Base-by-base conservation (phyloP, 2,888 invertebrate genomes). In the Portevinia maculata region DNA sequence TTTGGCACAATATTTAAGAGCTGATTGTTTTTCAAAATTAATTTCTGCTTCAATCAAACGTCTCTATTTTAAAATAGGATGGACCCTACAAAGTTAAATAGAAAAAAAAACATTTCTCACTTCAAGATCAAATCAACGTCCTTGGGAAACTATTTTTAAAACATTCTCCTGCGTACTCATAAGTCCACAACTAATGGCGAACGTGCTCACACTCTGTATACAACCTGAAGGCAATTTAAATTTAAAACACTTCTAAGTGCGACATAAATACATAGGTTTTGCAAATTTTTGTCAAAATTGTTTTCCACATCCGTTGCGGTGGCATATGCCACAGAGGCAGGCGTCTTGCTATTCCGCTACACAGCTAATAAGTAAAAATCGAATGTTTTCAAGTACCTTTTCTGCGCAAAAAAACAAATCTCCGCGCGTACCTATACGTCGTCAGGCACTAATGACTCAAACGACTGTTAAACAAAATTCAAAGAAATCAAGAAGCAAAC, bases 371-470 rank as follows among this genome's bases (percentile, higher is more conserved):
- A 69, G 70, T 70, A 50, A 60, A 70, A 41, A 34, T 41, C 41
- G 19, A 62, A 53, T 15, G 24, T 15, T 28, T 13, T 11, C 39
- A 39, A 57, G 50, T 37, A 64, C 64, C 13, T 19, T 6, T 9
- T 52, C 28, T 50, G 55, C 34, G 30, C 17, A 41, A 59, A 39
- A 65, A 57, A 21, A 17, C 39, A 64, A 41, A 32, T 59, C 32
- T n/a, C 24, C 48, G 24, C 59, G 69, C 32, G 62, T 46, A 64
- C n/a, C n/a, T n/a, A n/a, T n/a, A n/a, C n/a, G n/a, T n/a, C 75
- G 62, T 75, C 75, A 75, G 59, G 21, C 41, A n/a, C 21, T 75
- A 70, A 65, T 81, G 81, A 76, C 64, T 81, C 75, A 81, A 41
- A 53, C 55, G 59, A 62, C 74, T 64, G n/a, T 44, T 50, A 62